A percentile compares a stretch with the other conserved stretches of the same genome.
Evolutionary conservation across 2,797 vertebrate species (phyloP).

Genomic region (Helostoma temminkii): DNA sequence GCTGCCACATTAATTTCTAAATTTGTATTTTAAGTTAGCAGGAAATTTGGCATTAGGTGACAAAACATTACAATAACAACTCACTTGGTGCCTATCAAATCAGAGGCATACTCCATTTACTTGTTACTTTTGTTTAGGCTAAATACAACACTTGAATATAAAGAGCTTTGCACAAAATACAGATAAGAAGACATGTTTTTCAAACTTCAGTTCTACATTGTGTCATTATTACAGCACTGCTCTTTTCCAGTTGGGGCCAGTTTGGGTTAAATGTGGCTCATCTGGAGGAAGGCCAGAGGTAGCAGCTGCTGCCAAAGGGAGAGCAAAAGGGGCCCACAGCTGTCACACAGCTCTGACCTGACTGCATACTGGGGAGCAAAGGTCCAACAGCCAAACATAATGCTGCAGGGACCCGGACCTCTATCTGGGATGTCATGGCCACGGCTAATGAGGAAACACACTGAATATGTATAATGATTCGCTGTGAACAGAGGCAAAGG

Average conservation of each 20-base stretch:
- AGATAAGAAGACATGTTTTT: background rate
- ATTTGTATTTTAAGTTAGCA: slow-evolving; percentile 6
- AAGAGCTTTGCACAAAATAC: background rate
- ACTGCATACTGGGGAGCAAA: slow-evolving; percentile 36
- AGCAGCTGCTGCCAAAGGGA: slow-evolving; percentile 27
- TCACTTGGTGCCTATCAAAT: slow-evolving; percentile 21
- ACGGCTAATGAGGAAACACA: slow-evolving; percentile 54
- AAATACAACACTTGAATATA: slow-evolving; percentile 13
- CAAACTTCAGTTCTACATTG: background rate
- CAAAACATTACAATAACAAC: slow-evolving; percentile 15
- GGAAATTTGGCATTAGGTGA: slow-evolving; percentile 20
- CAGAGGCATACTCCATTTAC: slow-evolving; percentile 15
- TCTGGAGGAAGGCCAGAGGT: slow-evolving; percentile 47
- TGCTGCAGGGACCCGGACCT: slow-evolving; percentile 58
- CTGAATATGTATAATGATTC: slow-evolving; percentile 33
- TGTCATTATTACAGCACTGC: slow-evolving; percentile 4
- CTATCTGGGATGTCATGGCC: slow-evolving; percentile 40
- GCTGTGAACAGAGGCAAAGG: background rate
- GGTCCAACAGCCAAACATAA: slow-evolving; percentile 52
- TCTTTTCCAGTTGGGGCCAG: slow-evolving; percentile 34
- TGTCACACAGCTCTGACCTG: slow-evolving; percentile 65
- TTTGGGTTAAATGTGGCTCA: slow-evolving; percentile 48
- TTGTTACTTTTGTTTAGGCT: slow-evolving; percentile 15
- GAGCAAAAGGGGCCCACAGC: slow-evolving; percentile 46
- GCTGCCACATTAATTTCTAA: background rate